Percentiles rank a stretch among this genome's conserved stretches.
phyloP scores from a whole-genome alignment of 2,113 vertebrate genomes.

The Syrrhaptes paradoxus region DNA sequence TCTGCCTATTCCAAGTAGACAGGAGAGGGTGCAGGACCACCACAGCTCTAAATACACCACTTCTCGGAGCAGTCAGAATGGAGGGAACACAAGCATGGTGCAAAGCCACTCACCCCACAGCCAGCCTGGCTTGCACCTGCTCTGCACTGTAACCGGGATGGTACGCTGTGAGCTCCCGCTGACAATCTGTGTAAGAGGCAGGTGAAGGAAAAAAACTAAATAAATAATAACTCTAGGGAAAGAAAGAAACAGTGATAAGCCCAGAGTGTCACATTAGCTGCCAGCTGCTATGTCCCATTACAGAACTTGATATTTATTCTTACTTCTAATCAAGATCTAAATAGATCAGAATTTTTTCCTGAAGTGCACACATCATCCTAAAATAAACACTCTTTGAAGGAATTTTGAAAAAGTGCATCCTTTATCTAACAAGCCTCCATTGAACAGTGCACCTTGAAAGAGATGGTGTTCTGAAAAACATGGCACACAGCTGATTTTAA shows the following conservation, averaged over 20 bases:
- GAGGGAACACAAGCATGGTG: background rate
- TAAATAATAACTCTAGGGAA: slow-evolving; percentile 69
- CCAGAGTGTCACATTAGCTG: slow-evolving; percentile 29
- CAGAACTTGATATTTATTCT: slow-evolving; percentile 65
- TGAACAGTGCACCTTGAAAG: slow-evolving; percentile 44
- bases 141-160: accelerated
- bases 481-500: background rate
- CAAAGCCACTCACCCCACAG: background rate
- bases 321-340: slow-evolving; percentile 66
- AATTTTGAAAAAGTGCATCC: slow-evolving; percentile 48
- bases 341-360: slow-evolving; percentile 43
- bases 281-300: slow-evolving; percentile 38
- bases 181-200: background rate
- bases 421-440: slow-evolving; percentile 13
- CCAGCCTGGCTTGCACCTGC: background rate
- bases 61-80: accelerated
- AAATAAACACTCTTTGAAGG: slow-evolving; percentile 28
- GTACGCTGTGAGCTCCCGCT: background rate
- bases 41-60: too few relatives aligned
- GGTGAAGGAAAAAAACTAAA: slow-evolving; percentile 64
- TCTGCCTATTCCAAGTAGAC: background rate
- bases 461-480: slow-evolving; percentile 16
- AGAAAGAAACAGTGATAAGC: slow-evolving; percentile 61
- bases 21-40: background rate
- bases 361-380: slow-evolving; percentile 9